Conservation (phyloP, 1,140 invertebrate genomes). For the Drosophila sp. region DNA sequence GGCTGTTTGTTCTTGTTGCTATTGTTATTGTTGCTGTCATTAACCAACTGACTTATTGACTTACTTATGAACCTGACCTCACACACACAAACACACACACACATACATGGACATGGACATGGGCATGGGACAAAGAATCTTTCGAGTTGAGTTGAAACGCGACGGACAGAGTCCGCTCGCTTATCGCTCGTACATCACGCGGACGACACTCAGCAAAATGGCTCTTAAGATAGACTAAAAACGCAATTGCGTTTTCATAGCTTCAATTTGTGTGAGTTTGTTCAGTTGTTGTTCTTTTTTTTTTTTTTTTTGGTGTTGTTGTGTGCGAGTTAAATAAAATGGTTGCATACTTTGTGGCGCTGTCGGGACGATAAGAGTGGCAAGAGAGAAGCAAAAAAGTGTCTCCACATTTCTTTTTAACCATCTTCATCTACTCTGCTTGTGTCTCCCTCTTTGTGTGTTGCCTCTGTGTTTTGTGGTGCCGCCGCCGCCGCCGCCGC, state of each 20-base stretch:
- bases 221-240: slow-evolving; percentile 50
- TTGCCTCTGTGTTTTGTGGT: neutral
- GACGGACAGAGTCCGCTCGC: slow-evolving; percentile 17
- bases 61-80: slow-evolving; percentile 79
- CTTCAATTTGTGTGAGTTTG: slow-evolving; percentile 14
- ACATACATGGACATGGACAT: neutral
- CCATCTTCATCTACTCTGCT: neutral
- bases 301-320: neutral
- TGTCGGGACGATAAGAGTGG: slow-evolving; percentile 39
- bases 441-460: neutral
- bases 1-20: slow-evolving; percentile 31
- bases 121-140: neutral
- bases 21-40: slow-evolving; percentile 55
- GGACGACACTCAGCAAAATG: slow-evolving; percentile 50
- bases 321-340: slow-evolving; percentile 47
- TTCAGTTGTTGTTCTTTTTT: slow-evolving; percentile 14
- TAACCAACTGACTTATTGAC: slow-evolving; percentile 79
- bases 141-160: neutral
- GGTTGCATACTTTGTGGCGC: slow-evolving; percentile 62
- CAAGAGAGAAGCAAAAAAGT: slow-evolving; percentile 18
- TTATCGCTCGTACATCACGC: slow-evolving; percentile 62
- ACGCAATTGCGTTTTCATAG: slow-evolving; percentile 60
- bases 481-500: slow-evolving; percentile 16
- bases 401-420: slow-evolving; percentile 26
- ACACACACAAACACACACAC: slow-evolving; percentile 46